Conservation (phyloP, 2,113 vertebrate species). For the Bettongia penicillata region DNA sequence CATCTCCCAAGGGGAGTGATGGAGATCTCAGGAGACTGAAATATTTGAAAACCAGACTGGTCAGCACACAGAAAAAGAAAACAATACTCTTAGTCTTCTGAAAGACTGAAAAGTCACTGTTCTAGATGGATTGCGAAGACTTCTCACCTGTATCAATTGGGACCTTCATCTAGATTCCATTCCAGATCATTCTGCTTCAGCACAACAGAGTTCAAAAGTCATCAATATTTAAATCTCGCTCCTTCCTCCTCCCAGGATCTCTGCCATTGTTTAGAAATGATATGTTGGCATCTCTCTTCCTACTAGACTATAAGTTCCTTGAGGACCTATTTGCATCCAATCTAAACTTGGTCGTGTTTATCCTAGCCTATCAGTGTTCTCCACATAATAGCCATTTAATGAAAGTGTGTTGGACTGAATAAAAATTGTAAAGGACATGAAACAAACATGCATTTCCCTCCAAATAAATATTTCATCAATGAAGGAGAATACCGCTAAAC, state of each 20-base stretch:
- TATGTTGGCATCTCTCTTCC: too few relatives aligned
- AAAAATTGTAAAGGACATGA: neutral
- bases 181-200: neutral
- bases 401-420: neutral
- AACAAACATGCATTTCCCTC: neutral
- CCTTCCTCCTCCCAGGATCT: neutral
- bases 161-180: too few relatives aligned
- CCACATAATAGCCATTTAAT: neutral
- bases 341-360: neutral
- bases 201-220: neutral
- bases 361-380: too few relatives aligned
- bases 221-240: neutral
- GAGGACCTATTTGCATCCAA: neutral
- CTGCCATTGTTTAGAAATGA: too few relatives aligned
- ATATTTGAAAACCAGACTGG: constrained; percentile 2
- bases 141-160: neutral
- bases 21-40: neutral
- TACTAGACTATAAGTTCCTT: neutral
- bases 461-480: neutral
- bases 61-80: neutral
- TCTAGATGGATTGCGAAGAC: neutral
- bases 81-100: neutral
- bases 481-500: too few relatives aligned
- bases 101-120: neutral
- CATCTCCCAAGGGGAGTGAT: neutral